phyloP scores from a whole-genome alignment of 2,888 invertebrate species.

The Drosophila vallismaia region DNA sequence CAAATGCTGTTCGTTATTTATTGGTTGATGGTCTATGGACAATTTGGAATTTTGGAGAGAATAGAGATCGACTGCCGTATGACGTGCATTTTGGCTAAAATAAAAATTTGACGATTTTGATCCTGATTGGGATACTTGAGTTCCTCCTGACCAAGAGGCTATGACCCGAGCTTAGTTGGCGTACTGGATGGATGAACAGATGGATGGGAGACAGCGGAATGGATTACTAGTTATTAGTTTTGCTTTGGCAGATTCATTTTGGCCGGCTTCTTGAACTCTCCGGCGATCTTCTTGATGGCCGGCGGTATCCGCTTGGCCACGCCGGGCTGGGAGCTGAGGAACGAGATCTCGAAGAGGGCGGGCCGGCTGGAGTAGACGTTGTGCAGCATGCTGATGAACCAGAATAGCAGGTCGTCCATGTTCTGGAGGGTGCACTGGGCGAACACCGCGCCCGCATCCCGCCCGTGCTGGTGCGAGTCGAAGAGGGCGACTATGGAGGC shows the following conservation, averaged over 20 bases:
- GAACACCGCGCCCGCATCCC: conserved; percentile 75
- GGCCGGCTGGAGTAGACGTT: conserved; percentile 78
- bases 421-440: conserved; percentile 70
- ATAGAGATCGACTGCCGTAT: not conserved
- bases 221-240: not conserved
- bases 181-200: not conserved
- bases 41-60: conserved; percentile 20
- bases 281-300: conserved; percentile 66
- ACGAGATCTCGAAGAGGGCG: conserved; percentile 77
- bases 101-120: conserved; percentile 6
- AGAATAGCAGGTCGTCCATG: conserved; percentile 70
- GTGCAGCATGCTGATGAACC: conserved; percentile 78
- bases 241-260: conserved; percentile 27
- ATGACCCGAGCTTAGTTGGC: not conserved
- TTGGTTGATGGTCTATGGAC: conserved; percentile 30
- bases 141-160: not conserved
- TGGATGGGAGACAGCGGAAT: not conserved
- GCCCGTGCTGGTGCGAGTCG: conserved; percentile 80
- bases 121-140: not conserved
- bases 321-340: conserved; percentile 72
- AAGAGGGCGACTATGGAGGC: conserved; percentile 74
- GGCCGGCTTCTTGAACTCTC: conserved; percentile 59
- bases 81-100: not conserved
- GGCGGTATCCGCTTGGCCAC: conserved; percentile 70
- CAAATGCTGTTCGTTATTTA: conserved; percentile 35